Evolutionary conservation across 1,140 invertebrate genomes (phyloP).

Genomic region (Campodea augens): DNA sequence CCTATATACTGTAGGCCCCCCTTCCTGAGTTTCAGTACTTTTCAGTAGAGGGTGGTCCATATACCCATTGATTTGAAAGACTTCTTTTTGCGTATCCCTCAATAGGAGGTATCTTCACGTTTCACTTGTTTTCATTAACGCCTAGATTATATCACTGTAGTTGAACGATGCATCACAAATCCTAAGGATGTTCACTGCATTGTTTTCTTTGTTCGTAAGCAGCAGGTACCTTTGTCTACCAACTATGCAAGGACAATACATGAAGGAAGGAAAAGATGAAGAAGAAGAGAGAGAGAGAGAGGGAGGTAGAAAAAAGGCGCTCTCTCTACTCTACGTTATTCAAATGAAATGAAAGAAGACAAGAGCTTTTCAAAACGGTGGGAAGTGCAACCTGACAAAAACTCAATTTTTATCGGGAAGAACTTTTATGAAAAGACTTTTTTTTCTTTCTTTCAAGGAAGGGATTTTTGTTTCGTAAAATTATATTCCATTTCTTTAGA

Average conservation of each 20-base stretch:
- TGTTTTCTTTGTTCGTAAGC: background rate
- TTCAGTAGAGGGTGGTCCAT: no score
- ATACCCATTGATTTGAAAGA: no score
- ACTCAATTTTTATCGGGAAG: background rate
- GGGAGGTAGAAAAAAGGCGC: no score
- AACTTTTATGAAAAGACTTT: background rate
- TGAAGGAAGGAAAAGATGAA: background rate
- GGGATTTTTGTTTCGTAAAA: background rate
- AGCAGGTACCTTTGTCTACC: background rate
- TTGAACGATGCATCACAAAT: background rate
- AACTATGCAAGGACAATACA: background rate
- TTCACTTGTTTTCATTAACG: background rate
- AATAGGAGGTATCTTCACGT: background rate
- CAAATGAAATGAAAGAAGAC: background rate
- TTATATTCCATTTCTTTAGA: background rate
- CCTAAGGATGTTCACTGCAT: background rate
- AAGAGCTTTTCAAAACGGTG: background rate
- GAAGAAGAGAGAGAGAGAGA: no score
- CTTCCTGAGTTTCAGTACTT: no score
- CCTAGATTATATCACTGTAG: background rate
- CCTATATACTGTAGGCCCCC: no score
- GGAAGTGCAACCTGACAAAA: background rate
- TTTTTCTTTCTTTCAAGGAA: no score
- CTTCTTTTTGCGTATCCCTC: background rate
- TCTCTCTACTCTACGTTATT: no score